These are phyloP conservation scores for Anoplius nigerrimus DNA, from an alignment of 2,888 invertebrate genomes.

Conservation along the genomic window DNA sequence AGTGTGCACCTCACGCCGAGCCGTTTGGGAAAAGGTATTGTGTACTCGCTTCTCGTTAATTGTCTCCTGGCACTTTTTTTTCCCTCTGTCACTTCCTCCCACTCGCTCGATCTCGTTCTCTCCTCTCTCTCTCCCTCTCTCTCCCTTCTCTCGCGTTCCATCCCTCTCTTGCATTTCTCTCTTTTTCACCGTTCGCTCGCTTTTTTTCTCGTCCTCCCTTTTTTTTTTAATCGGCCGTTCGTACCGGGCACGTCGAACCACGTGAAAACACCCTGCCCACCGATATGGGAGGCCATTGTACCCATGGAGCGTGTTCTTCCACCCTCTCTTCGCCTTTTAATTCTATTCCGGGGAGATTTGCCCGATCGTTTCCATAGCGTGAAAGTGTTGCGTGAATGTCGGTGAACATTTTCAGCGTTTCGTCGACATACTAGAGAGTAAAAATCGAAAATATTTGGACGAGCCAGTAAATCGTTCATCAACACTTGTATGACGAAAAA, in stretches of 20 bases:
- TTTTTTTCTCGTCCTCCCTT: constrained; percentile 6
- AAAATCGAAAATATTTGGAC: no score
- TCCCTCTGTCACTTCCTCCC: constrained; percentile 33
- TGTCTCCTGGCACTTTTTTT: constrained; percentile 29
- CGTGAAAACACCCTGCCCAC: constrained; percentile 40
- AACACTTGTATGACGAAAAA: no score
- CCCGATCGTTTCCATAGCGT: constrained; percentile 8
- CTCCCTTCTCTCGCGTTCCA: constrained; percentile 32
- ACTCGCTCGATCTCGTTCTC: constrained; percentile 12
- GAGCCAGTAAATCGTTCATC: no score
- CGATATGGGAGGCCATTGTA: constrained; percentile 47
- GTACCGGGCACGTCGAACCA: constrained; percentile 32
- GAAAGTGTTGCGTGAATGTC: constrained; percentile 6
- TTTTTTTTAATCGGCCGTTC: constrained; percentile 38
- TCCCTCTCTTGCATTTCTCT: constrained; percentile 8
- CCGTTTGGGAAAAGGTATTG: constrained; percentile 59
- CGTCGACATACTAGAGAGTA: no score
- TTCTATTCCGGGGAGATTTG: constrained; percentile 20
- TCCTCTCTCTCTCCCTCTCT: constrained; percentile 27
- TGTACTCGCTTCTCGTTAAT: constrained; percentile 56
- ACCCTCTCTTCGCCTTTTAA: constrained; percentile 12
- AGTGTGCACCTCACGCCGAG: constrained; percentile 61
- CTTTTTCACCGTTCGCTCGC: constrained; percentile 26
- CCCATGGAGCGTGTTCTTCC: constrained; percentile 40
- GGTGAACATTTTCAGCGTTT: not conserved